Base-by-base conservation (phyloP, 92 coral and sea anemone species). In the Phenganax subtilis region DNA sequence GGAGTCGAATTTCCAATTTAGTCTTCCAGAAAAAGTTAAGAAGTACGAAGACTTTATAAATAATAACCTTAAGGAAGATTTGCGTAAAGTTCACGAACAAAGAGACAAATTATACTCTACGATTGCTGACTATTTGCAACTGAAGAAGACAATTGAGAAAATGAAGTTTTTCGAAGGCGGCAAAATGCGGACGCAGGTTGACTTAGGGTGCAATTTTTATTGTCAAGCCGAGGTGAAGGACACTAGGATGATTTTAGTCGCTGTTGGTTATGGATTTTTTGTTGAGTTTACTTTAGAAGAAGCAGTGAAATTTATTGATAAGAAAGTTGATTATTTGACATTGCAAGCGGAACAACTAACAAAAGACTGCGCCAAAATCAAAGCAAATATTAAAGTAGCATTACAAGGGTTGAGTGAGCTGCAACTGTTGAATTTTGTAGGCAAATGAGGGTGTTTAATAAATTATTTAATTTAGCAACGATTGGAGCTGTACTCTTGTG, bases 211-310 rank as follows among this genome's bases (percentile, higher is more conserved):
- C 62, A 92, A 96, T 85, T 96, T 96, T 51, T 96, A 88, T 59
- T 92, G 99, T 74, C 93, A 96, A 72, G 99, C 99, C 0, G 87
- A 86, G 6, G 90, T 96, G 27, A 77, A 86, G 69, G 99, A 96
- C 75, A 88, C 96, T 8, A 90, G 92, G 20, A 96, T 88, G 86
- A 89, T 96, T 65, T 86, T 85, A 64, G 97, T 96, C 4, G 88
- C 91, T 37, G 99, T 96, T 20, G 99, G 99, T 25, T 92, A 74
- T 86, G 99, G 99, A 74, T 96, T 96, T 85, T 96, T 68, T 82
- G 96, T 96, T 59, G 97, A 96, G 75, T 92, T 96, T 57, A 96
- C 97, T 37, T 84, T 96, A 85, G 92, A 91, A 30, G 97, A 96
- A 71, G 99, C 99, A 1, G 72, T 90, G 55, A 60, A 68, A 17